Evolutionary conservation across 2,113 vertebrate species (phyloP).

Genomic region (Apeltes quadracus): DNA sequence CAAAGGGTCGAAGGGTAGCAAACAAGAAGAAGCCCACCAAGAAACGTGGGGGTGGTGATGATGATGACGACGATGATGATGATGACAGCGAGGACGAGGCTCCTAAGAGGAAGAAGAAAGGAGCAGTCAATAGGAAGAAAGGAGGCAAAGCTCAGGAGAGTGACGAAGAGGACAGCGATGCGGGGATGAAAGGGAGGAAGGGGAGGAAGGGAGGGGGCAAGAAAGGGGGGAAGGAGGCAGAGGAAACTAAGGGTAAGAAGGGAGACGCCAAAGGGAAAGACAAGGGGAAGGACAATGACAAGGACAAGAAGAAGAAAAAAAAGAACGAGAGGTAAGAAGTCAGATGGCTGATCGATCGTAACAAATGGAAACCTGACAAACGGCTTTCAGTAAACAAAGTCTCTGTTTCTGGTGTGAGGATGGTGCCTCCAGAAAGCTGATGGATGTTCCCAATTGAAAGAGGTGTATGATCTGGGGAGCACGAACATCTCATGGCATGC

Average conservation of each 20-base stretch:
- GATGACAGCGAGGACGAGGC: conserved; percentile 75
- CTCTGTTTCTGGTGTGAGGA: background rate
- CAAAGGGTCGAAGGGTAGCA: conserved; percentile 59
- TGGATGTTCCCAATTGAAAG: background rate
- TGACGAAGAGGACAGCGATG: conserved; percentile 67
- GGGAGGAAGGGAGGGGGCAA: conserved; percentile 66
- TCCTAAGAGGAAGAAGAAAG: conserved; percentile 57
- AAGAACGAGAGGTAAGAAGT: conserved; percentile 74
- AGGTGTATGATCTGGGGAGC: background rate
- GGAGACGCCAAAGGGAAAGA: conserved; percentile 67
- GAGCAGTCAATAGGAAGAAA: conserved; percentile 63
- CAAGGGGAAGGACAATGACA: conserved; percentile 69
- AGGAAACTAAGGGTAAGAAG: conserved; percentile 62
- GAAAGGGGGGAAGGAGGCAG: conserved; percentile 73
- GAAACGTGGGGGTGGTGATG: conserved; percentile 40
- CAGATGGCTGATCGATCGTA: background rate
- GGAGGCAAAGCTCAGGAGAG: conserved; percentile 65
- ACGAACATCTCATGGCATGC: background rate
- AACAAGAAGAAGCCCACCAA: conserved; percentile 69
- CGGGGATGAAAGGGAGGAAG: conserved; percentile 61
- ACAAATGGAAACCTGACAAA: background rate
- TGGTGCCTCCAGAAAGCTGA: no score
- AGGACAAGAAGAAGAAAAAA: conserved; percentile 54
- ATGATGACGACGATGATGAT: conserved; percentile 51
- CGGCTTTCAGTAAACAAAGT: background rate